phyloP scores from a whole-genome alignment of 2,888 invertebrate genomes.

The Synanthedon vespiformis region DNA sequence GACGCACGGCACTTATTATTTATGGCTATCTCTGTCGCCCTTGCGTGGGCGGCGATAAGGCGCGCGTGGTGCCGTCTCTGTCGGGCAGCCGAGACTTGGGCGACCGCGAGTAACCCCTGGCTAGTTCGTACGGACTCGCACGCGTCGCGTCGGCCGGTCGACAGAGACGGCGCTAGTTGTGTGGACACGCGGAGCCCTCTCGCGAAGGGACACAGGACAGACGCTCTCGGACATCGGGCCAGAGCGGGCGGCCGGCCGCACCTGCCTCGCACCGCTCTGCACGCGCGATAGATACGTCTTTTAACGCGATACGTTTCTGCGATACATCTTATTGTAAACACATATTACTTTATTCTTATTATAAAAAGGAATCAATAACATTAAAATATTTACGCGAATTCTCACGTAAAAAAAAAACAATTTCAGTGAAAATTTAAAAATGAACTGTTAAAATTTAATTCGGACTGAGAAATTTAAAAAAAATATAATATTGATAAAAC shows the following conservation, averaged over 20 bases:
- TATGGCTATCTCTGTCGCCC: slow-evolving; percentile 46
- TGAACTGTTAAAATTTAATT: slow-evolving; percentile 32
- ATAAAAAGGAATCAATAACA: slow-evolving; percentile 10
- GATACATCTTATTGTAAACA: slow-evolving; percentile 40
- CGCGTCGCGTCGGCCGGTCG: slow-evolving; percentile 66
- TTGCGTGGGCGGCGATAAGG: slow-evolving; percentile 22
- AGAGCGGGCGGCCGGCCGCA: slow-evolving; percentile 69
- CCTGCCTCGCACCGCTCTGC: slow-evolving; percentile 54
- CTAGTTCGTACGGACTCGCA: slow-evolving; percentile 66
- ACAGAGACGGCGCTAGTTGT: slow-evolving; percentile 55
- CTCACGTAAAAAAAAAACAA: slow-evolving; percentile 1
- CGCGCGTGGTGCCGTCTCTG: slow-evolving; percentile 43
- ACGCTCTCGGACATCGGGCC: slow-evolving; percentile 72
- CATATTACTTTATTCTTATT: slow-evolving; percentile 19
- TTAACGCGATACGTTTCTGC: slow-evolving; percentile 43
- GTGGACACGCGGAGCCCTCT: slow-evolving; percentile 66
- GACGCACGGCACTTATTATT: slow-evolving; percentile 60
- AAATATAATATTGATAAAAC: slow-evolving; percentile 30
- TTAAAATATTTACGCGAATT: slow-evolving; percentile 13
- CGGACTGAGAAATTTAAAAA: slow-evolving; percentile 44
- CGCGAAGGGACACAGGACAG: slow-evolving; percentile 70
- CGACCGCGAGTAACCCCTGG: slow-evolving; percentile 72
- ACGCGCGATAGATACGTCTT: slow-evolving; percentile 43
- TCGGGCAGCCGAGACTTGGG: slow-evolving; percentile 56
- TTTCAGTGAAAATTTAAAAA: slow-evolving; percentile 8